Evolutionary conservation across 2,113 vertebrate genomes (phyloP).

Genomic region (Brienomyrus longianalis): DNA sequence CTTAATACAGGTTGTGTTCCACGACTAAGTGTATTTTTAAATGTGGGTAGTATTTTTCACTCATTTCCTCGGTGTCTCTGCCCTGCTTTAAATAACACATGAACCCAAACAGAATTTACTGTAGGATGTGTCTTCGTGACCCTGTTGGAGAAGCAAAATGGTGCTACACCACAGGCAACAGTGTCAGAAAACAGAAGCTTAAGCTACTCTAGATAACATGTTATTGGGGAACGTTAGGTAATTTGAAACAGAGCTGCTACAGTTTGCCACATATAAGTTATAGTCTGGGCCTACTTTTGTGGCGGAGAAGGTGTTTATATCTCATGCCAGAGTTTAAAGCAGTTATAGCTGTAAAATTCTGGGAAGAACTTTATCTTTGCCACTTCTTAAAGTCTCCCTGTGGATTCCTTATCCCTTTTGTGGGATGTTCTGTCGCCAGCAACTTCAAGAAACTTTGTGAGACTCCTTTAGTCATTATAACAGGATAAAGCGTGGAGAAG

Average conservation of each 20-base stretch:
- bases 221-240: neutral
- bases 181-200: neutral
- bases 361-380: neutral
- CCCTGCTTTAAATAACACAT: neutral
- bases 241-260: neutral
- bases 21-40: neutral
- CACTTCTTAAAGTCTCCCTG: neutral
- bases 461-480: neutral
- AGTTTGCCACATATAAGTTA: neutral
- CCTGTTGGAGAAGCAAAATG: neutral
- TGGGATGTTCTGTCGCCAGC: neutral
- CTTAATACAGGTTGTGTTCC: neutral
- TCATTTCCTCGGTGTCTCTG: neutral
- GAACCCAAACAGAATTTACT: neutral
- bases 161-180: neutral
- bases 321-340: neutral
- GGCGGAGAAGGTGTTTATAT: neutral
- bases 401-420: neutral
- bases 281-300: neutral
- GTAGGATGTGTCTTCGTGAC: neutral
- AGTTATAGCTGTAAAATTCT: neutral
- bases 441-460: neutral
- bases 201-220: neutral
- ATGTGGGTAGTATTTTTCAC: neutral
- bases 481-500: neutral